Conservation (phyloP, 2,797 vertebrate species). For the Anas acuta region DNA sequence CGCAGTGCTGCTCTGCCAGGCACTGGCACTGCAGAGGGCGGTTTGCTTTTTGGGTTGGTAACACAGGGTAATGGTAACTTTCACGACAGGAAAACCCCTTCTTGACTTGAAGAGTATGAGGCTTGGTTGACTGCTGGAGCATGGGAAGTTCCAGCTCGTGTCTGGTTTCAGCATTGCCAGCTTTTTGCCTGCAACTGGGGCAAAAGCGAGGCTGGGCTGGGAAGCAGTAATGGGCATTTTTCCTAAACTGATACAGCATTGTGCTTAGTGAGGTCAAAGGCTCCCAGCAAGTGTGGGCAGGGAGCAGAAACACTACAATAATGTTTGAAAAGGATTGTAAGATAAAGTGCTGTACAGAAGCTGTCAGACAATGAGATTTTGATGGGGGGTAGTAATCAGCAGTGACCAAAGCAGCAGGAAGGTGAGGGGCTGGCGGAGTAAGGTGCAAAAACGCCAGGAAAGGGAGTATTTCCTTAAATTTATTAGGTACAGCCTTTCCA, state of each 20-base stretch:
- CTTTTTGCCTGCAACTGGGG: not conserved
- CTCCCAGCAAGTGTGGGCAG: not conserved
- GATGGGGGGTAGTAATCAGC: too few relatives aligned
- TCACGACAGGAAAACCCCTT: rapidly evolving
- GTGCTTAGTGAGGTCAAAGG: rapidly evolving
- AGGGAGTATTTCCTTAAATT: not conserved
- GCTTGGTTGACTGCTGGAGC: not conserved
- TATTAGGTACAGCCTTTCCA: not conserved
- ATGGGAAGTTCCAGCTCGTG: rapidly evolving
- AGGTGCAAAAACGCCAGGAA: not conserved
- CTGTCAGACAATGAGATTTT: not conserved
- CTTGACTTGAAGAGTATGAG: rapidly evolving
- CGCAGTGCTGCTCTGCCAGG: not conserved
- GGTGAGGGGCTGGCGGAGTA: not conserved
- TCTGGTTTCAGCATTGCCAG: rapidly evolving
- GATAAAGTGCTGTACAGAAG: not conserved
- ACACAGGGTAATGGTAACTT: rapidly evolving
- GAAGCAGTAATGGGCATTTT: rapidly evolving
- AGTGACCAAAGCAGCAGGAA: rapidly evolving
- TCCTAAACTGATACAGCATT: not conserved
- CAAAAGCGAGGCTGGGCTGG: rapidly evolving
- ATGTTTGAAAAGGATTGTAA: not conserved
- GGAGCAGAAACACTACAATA: not conserved
- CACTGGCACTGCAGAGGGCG: not conserved
- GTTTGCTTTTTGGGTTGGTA: not conserved